Evolutionary conservation across 1,140 invertebrate genomes (phyloP).

Genomic region (Zeugodacus cucurbitae): DNA sequence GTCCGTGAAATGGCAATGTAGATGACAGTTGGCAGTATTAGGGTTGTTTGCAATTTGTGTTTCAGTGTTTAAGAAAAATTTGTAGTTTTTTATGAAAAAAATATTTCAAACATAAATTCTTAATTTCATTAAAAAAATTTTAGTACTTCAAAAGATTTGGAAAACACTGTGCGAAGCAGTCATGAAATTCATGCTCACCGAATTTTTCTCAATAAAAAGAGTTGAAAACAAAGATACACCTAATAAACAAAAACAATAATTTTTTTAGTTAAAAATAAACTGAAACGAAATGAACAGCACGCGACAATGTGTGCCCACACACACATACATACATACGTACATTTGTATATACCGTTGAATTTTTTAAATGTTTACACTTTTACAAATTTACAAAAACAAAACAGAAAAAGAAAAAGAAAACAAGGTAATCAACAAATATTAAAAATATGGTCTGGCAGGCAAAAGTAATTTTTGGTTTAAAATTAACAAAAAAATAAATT

Average conservation of each 20-base stretch:
- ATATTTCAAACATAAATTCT: too few relatives aligned
- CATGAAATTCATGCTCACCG: background rate
- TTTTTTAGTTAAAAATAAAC: slow-evolving; percentile 10
- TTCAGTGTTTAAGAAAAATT: too few relatives aligned
- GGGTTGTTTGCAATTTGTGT: too few relatives aligned
- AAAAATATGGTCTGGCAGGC: background rate
- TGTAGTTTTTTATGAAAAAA: too few relatives aligned
- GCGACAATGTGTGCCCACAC: background rate
- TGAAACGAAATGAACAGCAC: background rate
- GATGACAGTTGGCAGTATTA: too few relatives aligned
- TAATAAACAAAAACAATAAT: slow-evolving; percentile 23
- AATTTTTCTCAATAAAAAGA: background rate
- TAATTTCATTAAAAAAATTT: too few relatives aligned
- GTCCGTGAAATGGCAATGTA: too few relatives aligned
- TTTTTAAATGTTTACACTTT: slow-evolving; percentile 39
- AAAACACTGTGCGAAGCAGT: background rate
- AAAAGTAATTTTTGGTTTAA: background rate
- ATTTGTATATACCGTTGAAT: slow-evolving; percentile 35
- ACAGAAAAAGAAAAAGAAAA: slow-evolving; percentile 14
- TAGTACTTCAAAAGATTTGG: background rate
- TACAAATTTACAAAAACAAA: slow-evolving; percentile 34
- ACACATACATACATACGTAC: slow-evolving; percentile 16
- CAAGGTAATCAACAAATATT: background rate
- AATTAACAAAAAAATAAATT: background rate
- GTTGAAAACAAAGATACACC: background rate